phyloP scores from a whole-genome alignment of 2,113 vertebrate genomes.

The Perognathus longimembris region DNA sequence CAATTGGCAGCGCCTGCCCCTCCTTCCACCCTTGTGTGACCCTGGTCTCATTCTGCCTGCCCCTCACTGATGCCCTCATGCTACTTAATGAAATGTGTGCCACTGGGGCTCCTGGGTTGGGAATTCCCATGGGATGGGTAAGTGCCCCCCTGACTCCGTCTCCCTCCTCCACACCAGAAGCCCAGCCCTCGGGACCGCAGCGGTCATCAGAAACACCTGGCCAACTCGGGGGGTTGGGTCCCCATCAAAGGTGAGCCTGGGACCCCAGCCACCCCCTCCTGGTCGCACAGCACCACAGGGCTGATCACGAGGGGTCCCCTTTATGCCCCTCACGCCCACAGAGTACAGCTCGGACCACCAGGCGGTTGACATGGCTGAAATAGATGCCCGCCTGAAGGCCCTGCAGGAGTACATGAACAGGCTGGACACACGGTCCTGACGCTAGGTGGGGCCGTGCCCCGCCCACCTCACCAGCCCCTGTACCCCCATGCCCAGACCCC shows the following conservation, averaged over 20 bases:
- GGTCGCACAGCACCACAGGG: not conserved
- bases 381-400: constrained; percentile 93
- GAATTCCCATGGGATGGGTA: not conserved
- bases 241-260: constrained; percentile 77
- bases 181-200: not conserved
- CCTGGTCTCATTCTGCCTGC: not conserved
- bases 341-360: constrained; percentile 88
- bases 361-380: constrained; percentile 92
- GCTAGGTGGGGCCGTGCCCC: not conserved
- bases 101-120: not conserved
- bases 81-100: too few relatives aligned
- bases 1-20: not conserved
- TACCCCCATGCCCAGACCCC: too few relatives aligned
- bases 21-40: not conserved
- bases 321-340: constrained; percentile 64
- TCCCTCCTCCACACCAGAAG: constrained; percentile 46
- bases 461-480: not conserved
- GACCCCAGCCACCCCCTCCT: not conserved
- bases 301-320: not conserved
- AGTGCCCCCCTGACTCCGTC: not conserved
- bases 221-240: constrained; percentile 47
- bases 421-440: constrained; percentile 89
- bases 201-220: constrained; percentile 57
- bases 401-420: constrained; percentile 96
- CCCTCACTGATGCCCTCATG: not conserved